Conservation (phyloP, 1,140 invertebrate species). For the Bradysia coprophila region DNA sequence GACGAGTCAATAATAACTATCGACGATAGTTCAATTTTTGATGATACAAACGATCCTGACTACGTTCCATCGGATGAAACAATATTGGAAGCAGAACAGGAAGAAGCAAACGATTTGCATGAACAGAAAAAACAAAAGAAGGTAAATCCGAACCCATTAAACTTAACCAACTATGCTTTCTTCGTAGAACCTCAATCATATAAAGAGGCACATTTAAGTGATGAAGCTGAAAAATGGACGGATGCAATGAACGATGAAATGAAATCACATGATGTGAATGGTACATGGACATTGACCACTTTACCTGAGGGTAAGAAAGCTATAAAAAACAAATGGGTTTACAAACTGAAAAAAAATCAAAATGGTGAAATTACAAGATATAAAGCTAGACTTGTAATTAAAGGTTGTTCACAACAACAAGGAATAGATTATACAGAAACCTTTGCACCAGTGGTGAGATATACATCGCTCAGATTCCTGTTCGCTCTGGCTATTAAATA, state of each 20-base stretch:
- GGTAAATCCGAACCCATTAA: too few species aligned
- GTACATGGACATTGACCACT: conserved; percentile 8
- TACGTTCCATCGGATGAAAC: too few species aligned
- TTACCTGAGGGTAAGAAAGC: conserved; percentile 7
- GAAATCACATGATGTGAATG: conserved; percentile 5
- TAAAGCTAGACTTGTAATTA: conserved; percentile 10
- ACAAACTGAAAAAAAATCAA: neutral
- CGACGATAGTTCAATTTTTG: too few species aligned
- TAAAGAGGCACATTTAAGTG: conserved; percentile 10
- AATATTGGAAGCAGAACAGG: too few species aligned
- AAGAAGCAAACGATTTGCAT: too few species aligned
- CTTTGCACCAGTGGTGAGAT: conserved; percentile 6
- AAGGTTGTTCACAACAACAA: conserved; percentile 8
- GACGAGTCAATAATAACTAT: too few species aligned
- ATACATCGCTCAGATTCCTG: conserved; percentile 8
- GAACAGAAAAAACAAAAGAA: too few species aligned
- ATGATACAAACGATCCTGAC: too few species aligned
- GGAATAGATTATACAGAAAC: conserved; percentile 10
- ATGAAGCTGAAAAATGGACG: conserved; percentile 6
- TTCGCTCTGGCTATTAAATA: conserved; percentile 11
- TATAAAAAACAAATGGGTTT: conserved; percentile 12
- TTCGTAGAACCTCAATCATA: too few species aligned
- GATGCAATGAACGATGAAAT: conserved; percentile 8
- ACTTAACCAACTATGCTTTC: too few species aligned
- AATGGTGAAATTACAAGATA: neutral